Base-by-base conservation (phyloP, 2,888 invertebrate genomes). In the Lasius fuliginosus region DNA sequence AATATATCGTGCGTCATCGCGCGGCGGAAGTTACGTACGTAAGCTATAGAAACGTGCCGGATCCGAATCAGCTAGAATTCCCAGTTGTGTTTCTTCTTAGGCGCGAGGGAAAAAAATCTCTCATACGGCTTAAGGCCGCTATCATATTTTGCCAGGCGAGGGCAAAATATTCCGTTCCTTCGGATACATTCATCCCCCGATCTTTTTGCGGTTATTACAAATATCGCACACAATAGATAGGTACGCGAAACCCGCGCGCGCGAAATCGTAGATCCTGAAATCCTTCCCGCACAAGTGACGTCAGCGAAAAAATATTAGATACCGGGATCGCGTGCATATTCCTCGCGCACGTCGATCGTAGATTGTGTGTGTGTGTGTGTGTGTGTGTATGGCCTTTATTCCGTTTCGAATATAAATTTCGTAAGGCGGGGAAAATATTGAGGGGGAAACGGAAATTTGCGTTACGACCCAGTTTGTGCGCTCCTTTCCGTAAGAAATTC, bases 271-370 rank as follows among this genome's bases (percentile, higher is more conserved):
- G 60, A 81, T 71, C 46, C 46, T 12, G 23, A 71, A 71, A 71
- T 62, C 60, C 71, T 33, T 23, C 33, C 33, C 9, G 18, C 23
- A 23, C 71, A 9, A 73, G 75, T 49, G 36, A 27, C 33, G 56
- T 64, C 77, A 75, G 77, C 82, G 82, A 64, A 77, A 82, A 82
- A 82, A 77, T 82, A 76, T 79, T 71, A 60, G 79, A 79, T 79
- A 71, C 58, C 73, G 36, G 36, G 12, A 46, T 79, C 56, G 79
- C 46, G 58, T 60, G 79, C 79, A 71, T 71, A 79, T 79, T 71
- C 40, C 23, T 23, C 27, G 60, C 73, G 27, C 79, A 23, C 46
- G 79, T 71, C 69, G 69, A 79, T 46, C 79, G 60, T 49, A 81
- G 75, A 81, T 75, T 64, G 3, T 27, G 53, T 3, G 74, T 36